phyloP scores from a whole-genome alignment of 2,113 vertebrate genomes.

The Saguinus midas region DNA sequence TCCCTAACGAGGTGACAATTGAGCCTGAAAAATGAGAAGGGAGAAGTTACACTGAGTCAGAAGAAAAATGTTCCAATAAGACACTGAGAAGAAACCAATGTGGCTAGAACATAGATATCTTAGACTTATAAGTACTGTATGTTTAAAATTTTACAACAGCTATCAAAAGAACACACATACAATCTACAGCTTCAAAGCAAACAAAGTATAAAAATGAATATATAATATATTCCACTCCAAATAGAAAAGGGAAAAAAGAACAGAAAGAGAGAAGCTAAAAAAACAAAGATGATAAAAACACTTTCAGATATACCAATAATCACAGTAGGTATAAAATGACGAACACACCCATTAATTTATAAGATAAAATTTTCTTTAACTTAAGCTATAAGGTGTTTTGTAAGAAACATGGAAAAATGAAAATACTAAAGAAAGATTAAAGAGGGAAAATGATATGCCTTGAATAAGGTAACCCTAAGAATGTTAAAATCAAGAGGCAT shows the following conservation, averaged over 20 bases:
- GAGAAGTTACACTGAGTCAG: neutral
- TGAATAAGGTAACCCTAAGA: neutral
- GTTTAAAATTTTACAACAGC: constrained; percentile 1
- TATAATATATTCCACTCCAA: neutral
- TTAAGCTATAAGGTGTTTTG: neutral
- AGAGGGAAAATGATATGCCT: neutral
- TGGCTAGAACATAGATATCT: neutral
- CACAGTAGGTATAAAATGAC: neutral
- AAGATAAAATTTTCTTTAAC: neutral
- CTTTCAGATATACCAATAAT: neutral
- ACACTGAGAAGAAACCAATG: neutral
- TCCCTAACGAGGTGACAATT: neutral
- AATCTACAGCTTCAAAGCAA: neutral
- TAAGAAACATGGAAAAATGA: constrained; percentile 4
- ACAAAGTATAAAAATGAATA: constrained; percentile 5
- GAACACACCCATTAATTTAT: neutral
- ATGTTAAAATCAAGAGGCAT: neutral
- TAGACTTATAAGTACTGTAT: neutral
- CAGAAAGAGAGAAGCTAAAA: neutral
- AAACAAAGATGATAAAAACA: neutral
- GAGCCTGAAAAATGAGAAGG: neutral
- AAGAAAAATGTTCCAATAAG: neutral
- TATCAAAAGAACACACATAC: neutral
- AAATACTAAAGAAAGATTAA: neutral
- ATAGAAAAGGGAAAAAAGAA: neutral